Evolutionary conservation across 2,888 invertebrate species (phyloP).

Genomic region (Argyra leucocephala): DNA sequence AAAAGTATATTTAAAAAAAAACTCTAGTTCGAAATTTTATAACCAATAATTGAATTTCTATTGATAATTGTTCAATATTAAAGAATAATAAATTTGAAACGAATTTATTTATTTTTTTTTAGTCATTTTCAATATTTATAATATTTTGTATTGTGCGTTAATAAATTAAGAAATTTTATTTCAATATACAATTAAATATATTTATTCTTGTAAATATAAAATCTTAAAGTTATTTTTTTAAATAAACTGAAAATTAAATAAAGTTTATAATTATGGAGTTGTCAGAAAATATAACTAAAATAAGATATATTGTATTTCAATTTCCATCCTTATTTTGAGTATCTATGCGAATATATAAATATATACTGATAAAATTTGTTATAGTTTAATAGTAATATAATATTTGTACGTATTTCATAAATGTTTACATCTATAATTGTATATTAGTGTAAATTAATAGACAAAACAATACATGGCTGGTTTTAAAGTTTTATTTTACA

Average conservation of each 20-base stretch:
- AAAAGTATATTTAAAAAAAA: too few relatives aligned
- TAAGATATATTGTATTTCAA: neutral
- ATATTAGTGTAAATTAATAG: neutral
- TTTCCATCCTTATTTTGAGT: neutral
- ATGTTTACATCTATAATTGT: neutral
- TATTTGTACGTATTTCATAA: slow-evolving; percentile 1
- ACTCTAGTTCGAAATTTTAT: too few relatives aligned
- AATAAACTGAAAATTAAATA: neutral
- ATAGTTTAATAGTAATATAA: neutral
- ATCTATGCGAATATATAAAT: neutral
- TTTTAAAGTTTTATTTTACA: neutral
- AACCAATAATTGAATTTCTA: too few relatives aligned
- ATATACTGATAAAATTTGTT: neutral
- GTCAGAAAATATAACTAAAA: neutral
- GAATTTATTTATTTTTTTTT: too few relatives aligned
- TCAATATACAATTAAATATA: too few relatives aligned
- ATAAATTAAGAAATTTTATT: too few relatives aligned
- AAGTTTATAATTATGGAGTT: neutral
- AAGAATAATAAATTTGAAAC: too few relatives aligned
- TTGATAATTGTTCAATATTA: too few relatives aligned
- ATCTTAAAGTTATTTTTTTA: neutral
- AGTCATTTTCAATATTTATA: too few relatives aligned
- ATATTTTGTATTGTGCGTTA: too few relatives aligned
- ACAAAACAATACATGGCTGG: neutral
- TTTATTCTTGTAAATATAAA: too few relatives aligned